Percentiles rank a stretch among this genome's conserved stretches.
These are phyloP conservation scores for Tetanocera ferruginea DNA, from an alignment of 2,888 invertebrate genomes.

Conservation along the genomic window DNA sequence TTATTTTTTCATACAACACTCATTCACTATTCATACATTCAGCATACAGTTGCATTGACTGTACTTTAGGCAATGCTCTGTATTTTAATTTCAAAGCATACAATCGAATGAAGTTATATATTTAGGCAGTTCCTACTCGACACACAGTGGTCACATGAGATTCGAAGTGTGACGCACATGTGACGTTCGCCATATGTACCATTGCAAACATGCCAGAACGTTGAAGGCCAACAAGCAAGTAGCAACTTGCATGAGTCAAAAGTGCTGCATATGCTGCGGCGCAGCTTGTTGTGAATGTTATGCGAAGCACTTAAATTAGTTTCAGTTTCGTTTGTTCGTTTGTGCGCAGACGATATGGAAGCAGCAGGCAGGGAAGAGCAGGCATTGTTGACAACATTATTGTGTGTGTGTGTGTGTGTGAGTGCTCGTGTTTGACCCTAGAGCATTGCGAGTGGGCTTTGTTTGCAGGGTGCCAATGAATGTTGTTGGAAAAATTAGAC, in stretches of 20 bases:
- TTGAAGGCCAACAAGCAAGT: not conserved
- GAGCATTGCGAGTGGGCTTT: not conserved
- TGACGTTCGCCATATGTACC: not conserved
- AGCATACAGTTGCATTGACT: too few species aligned
- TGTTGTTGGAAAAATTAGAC: not conserved
- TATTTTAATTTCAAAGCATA: not conserved
- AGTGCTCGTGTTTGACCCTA: not conserved
- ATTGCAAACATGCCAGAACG: not conserved
- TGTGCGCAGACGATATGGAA: not conserved
- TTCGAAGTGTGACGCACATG: not conserved
- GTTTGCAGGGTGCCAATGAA: not conserved
- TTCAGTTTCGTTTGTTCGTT: conserved; percentile 6
- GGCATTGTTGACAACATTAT: not conserved
- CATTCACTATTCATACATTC: too few species aligned
- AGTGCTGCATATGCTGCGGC: conserved; percentile 24
- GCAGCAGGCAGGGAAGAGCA: too few species aligned
- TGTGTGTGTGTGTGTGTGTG: not conserved
- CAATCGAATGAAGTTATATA: not conserved
- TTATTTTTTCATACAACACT: too few species aligned
- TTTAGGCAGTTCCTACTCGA: conserved; percentile 8
- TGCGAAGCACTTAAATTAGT: conserved; percentile 16
- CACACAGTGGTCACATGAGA: conserved; percentile 18
- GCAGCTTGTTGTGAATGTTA: not conserved
- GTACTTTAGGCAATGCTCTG: too few species aligned
- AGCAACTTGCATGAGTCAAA: not conserved